Evolutionary conservation across 2,888 invertebrate species (phyloP), one percentile per base, ranked within the genome.

Genomic region (Helicoverpa assulta): DNA sequence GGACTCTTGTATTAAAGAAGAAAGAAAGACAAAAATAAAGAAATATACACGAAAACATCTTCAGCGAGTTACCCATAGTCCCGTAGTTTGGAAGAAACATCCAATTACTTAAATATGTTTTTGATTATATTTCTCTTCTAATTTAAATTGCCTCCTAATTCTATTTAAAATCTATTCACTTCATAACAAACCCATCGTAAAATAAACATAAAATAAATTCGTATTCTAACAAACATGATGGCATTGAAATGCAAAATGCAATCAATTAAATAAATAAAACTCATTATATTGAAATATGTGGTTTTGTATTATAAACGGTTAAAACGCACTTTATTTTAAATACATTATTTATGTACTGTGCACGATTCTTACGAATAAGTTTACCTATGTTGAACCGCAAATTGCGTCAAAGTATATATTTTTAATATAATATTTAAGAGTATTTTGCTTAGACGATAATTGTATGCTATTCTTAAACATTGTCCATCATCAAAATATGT

Each of bases 301-400:
- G 55, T 63, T 63, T 59, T 43, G 10, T 40, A n/a, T 29, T 14
- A 52, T 57, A 57, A 40, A 40, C 7, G 16, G 26, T 72, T 29
- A 60, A 65, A 72, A 57, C 40, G 29, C 19, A 10, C 53, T 66
- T 57, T 47, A 73, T 66, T 66, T 67, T 7, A 10, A 73, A 50
- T 73, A 52, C 26, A 62, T 57, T 66, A 66, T 65, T 72, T 72
- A 65, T 72, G 43, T 50, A 65, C 14, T 51, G 37, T 43, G 52
- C 47, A 65, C 52, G 33, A 51, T 67, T 54, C 5, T 51, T 37
- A 52, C n/a, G 1, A 40, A 4, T 14, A 10, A 40, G 10, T 52
- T 29, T 0, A 10, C 21, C 19, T 43, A 37, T 43, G 7, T 1
- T 43, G 37, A 47, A 58, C 55, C 55, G 50, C 62, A 76, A 59